A percentile compares a stretch with the other conserved stretches of the same genome.
phyloP scores from a whole-genome alignment of 2,113 vertebrate species.

The Anas platyrhynchos region DNA sequence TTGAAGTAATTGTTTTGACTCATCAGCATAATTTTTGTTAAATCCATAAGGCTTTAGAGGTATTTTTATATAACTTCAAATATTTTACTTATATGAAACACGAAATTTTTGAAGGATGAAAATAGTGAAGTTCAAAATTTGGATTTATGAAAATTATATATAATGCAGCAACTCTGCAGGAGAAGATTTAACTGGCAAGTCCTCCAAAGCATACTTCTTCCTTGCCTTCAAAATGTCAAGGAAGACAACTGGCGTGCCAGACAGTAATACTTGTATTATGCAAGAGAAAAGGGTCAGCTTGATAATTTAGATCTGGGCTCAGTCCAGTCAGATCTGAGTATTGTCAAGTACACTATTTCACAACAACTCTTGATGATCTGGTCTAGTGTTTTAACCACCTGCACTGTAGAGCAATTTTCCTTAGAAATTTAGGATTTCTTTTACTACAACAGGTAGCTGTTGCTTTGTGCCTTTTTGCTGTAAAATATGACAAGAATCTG shows the following conservation, averaged over 20 bases:
- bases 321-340: not conserved
- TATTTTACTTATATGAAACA: not conserved
- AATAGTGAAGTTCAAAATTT: slow-evolving; percentile 1
- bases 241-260: not conserved
- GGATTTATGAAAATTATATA: not conserved
- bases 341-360: not conserved
- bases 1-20: slow-evolving; percentile 26
- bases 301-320: not conserved
- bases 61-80: not conserved
- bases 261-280: not conserved
- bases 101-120: not conserved
- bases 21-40: slow-evolving; percentile 30
- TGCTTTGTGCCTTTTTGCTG: not conserved
- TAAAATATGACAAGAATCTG: not conserved
- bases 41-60: not conserved
- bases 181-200: not conserved
- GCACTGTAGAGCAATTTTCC: not conserved
- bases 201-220: not conserved
- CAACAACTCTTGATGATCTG: not conserved
- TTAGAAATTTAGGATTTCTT: not conserved
- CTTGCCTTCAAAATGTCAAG: not conserved
- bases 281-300: not conserved
- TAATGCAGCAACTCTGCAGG: not conserved
- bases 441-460: not conserved
- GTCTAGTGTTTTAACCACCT: not conserved